Conservation (phyloP, 2,113 vertebrate genomes). For the Deroptyus accipitrinus region DNA sequence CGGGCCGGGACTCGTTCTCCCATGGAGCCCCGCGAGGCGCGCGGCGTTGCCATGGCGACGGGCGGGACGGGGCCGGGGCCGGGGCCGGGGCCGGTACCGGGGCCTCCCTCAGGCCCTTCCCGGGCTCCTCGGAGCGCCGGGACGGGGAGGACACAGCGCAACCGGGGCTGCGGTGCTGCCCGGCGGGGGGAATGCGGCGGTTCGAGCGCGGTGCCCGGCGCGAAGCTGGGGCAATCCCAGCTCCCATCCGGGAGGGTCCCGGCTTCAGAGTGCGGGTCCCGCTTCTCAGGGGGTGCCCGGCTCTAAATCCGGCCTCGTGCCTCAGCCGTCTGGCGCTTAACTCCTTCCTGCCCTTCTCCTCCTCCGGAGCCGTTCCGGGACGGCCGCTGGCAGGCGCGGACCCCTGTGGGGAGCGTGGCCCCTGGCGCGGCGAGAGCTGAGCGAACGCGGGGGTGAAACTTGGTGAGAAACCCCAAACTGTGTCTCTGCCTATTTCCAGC, state of each 20-base stretch:
- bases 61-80: neutral
- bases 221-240: neutral
- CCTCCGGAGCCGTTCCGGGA: rapidly evolving
- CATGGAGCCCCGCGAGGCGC: neutral
- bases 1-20: neutral
- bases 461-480: rapidly evolving
- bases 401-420: neutral
- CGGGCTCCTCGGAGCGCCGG: neutral
- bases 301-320: neutral
- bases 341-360: neutral
- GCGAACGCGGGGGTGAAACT: rapidly evolving
- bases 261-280: rapidly evolving
- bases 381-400: rapidly evolving
- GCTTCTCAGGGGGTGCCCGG: neutral
- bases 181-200: rapidly evolving
- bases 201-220: neutral
- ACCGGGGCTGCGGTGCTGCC: neutral
- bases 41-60: neutral
- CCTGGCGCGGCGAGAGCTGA: neutral
- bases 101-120: neutral
- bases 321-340: rapidly evolving
- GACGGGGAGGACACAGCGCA: neutral
- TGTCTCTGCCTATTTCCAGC: neutral
- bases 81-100: neutral
- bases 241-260: too few relatives aligned